These are phyloP conservation scores for Nomada goodeniana DNA, from an alignment of 2,888 invertebrate genomes.

Conservation along the genomic window DNA sequence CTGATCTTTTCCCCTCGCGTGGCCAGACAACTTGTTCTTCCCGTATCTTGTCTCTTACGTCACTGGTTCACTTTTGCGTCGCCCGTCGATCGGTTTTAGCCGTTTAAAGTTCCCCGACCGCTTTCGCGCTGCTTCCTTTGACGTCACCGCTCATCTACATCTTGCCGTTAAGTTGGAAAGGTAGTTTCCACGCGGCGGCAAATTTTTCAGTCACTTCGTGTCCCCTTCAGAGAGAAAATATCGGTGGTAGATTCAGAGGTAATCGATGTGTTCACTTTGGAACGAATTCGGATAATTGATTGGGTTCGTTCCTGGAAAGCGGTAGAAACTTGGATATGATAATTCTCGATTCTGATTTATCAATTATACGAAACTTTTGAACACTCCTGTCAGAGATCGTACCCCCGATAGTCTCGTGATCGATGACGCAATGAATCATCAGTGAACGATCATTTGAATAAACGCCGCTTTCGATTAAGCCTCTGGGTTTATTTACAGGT, in stretches of 20 bases:
- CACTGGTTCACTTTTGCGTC: slow-evolving; percentile 55
- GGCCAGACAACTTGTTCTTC: slow-evolving; percentile 42
- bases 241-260: too few species aligned
- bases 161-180: neutral
- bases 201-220: neutral
- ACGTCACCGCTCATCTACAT: slow-evolving; percentile 33
- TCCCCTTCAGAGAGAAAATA: too few species aligned
- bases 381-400: neutral
- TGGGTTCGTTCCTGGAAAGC: too few species aligned
- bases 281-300: too few species aligned
- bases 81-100: slow-evolving; percentile 24
- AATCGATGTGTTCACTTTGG: too few species aligned
- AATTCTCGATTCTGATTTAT: too few species aligned
- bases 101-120: slow-evolving; percentile 52
- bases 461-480: neutral
- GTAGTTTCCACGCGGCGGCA: neutral
- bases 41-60: slow-evolving; percentile 58
- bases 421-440: neutral
- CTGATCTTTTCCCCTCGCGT: slow-evolving; percentile 52
- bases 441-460: slow-evolving; percentile 2
- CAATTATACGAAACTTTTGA: neutral
- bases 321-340: too few species aligned
- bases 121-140: slow-evolving; percentile 47
- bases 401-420: neutral
- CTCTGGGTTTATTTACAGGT: neutral